These are phyloP conservation scores for Sterna hirundo DNA, from an alignment of 2,113 vertebrate genomes.

Conservation along the genomic window DNA sequence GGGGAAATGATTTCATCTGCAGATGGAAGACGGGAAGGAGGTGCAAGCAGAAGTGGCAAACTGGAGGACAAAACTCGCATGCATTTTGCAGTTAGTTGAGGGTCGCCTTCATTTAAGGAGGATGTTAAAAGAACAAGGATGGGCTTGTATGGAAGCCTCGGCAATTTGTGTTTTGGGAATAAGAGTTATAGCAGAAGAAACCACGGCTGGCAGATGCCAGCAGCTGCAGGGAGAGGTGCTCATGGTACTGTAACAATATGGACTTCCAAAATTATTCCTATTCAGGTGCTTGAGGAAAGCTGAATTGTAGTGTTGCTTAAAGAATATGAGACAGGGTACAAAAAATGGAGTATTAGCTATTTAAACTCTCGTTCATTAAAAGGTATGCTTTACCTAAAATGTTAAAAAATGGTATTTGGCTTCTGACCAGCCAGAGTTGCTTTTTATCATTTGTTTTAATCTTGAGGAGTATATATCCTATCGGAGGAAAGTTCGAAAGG, in stretches of 20 bases:
- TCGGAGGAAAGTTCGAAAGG: not conserved
- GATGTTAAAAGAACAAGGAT: not conserved
- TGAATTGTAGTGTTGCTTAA: not conserved
- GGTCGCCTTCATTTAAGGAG: not conserved
- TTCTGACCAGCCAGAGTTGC: not conserved
- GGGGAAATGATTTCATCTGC: conserved; percentile 18
- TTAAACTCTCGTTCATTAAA: not conserved
- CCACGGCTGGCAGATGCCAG: not conserved
- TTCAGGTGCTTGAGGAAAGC: not conserved
- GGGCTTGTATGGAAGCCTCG: not conserved
- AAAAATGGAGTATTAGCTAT: not conserved
- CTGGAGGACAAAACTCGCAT: accelerated
- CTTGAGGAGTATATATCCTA: not conserved
- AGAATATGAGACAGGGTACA: accelerated
- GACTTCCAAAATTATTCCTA: not conserved
- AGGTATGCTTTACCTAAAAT: not conserved
- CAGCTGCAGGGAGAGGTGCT: not conserved
- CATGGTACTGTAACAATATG: not conserved
- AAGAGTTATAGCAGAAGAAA: not conserved
- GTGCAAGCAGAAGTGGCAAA: not conserved
- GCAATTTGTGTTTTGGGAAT: not conserved
- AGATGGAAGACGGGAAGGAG: not conserved
- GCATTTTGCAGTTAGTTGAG: not conserved
- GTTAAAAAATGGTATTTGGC: not conserved
- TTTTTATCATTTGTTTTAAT: not conserved